These are phyloP conservation scores for Melanerpes formicivorus DNA, from an alignment of 2,113 vertebrate species.

Conservation along the genomic window DNA sequence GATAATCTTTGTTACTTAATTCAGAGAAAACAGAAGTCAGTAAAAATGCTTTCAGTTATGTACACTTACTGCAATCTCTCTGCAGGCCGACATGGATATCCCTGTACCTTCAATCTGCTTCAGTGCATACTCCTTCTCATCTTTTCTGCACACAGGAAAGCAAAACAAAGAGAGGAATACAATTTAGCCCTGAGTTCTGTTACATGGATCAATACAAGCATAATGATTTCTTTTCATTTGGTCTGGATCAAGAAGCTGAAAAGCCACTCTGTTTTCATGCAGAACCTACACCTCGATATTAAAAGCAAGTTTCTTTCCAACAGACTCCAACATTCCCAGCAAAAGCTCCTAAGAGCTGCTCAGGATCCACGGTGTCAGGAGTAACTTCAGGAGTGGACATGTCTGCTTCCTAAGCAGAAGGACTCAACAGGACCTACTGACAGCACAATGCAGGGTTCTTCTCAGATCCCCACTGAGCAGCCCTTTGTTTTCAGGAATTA, in stretches of 20 bases:
- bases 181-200: conserved; percentile 52
- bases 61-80: conserved; percentile 88
- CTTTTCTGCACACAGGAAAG: conserved; percentile 77
- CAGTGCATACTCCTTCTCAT: conserved; percentile 88
- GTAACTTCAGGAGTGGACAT: background rate
- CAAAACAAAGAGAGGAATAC: conserved; percentile 29
- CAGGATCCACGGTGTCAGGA: background rate
- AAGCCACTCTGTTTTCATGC: background rate
- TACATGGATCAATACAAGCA: conserved; percentile 12
- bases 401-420: background rate
- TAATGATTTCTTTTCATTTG: background rate
- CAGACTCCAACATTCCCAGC: background rate
- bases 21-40: background rate
- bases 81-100: conserved; percentile 88
- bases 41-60: conserved; percentile 29
- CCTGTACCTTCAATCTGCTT: conserved; percentile 90
- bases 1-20: background rate
- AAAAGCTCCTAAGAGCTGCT: background rate
- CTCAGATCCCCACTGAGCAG: background rate
- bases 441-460: background rate
- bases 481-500: background rate
- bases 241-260: background rate
- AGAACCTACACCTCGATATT: background rate
- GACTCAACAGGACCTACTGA: background rate
- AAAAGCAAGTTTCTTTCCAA: background rate